Base-by-base conservation (phyloP, 2,888 invertebrate genomes). In the Aromia moschata region DNA sequence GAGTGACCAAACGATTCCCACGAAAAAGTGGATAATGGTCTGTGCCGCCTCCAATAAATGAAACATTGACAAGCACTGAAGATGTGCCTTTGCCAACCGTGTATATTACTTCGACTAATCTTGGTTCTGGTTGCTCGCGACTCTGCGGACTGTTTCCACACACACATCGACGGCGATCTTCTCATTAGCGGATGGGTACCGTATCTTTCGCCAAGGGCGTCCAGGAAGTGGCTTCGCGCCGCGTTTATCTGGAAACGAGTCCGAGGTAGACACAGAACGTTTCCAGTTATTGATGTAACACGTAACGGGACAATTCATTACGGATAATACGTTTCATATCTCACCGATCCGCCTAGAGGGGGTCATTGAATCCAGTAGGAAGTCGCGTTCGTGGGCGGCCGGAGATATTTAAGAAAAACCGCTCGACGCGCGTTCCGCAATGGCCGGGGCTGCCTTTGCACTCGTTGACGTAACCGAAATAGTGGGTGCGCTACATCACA, bases 351-450 rank as follows among this genome's bases (percentile, higher is more conserved):
- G 68, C 70, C 72, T 70, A 69, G 67, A 59, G 70, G 67, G 69
- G 74, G 74, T 75, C 74, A 72, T 73, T 73, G 74, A 70, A 72
- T 67, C 69, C 70, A 73, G 74, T 72, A 72, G 74, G 74, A 74
- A 71, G 71, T 69, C 64, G 63, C 59, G 57, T 61, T 66, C 60
- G 69, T 71, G 62, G 69, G 70, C 69, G 68, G 65, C 43, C 56
- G 54, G 57, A 56, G 64, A 63, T 55, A 65, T 60, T 66, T 65
- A 59, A 44, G 49, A 60, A 60, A 62, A 63, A 52, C 41, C 49
- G 45, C n/a, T n/a, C 52, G 43, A 17, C 44, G 12, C 18, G 37
- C 52, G 40, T 38, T 41, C 41, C 51, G 41, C 43, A 55, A 61
- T 55, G 41, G 52, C 37, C n/a, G 25, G 43, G 38, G 37, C 37